Conservation (phyloP, 2,888 invertebrate genomes). For the Dryobota labecula region DNA sequence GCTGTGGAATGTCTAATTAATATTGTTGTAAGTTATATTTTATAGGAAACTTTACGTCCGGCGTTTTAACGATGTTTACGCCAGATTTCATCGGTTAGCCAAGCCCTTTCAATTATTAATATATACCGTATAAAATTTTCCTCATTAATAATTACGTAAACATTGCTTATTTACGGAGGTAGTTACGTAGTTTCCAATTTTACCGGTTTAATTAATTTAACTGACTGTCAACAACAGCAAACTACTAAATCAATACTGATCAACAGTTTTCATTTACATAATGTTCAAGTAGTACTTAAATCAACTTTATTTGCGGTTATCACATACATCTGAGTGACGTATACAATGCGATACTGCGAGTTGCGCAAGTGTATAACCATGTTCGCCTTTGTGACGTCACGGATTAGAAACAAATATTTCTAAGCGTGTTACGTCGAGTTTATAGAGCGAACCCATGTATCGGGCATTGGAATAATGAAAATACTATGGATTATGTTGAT, state of each 20-base stretch:
- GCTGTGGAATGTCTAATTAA: slow-evolving; percentile 31
- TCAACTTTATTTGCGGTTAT: slow-evolving; percentile 38
- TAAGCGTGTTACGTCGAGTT: slow-evolving; percentile 34
- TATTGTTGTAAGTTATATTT: slow-evolving; percentile 29
- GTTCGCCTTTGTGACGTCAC: slow-evolving; percentile 63
- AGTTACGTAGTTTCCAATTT: slow-evolving; percentile 5
- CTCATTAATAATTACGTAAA: slow-evolving; percentile 15
- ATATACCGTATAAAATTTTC: not conserved
- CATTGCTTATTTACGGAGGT: not conserved
- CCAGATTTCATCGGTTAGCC: slow-evolving; percentile 16
- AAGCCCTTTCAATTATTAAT: slow-evolving; percentile 20
- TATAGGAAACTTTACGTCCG: not conserved
- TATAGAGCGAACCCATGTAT: slow-evolving; percentile 11
- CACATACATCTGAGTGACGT: slow-evolving; percentile 34
- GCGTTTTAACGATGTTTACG: slow-evolving; percentile 1
- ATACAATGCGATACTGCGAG: slow-evolving; percentile 33
- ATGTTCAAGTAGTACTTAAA: slow-evolving; percentile 20
- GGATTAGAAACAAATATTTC: slow-evolving; percentile 45
- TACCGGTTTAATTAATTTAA: slow-evolving; percentile 10
- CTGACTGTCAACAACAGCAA: slow-evolving; percentile 16
- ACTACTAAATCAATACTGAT: slow-evolving; percentile 24
- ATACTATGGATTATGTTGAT: slow-evolving; percentile 6
- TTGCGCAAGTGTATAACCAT: slow-evolving; percentile 76
- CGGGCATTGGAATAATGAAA: slow-evolving; percentile 11
- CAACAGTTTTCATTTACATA: slow-evolving; percentile 34